Base-by-base conservation (phyloP, 2,113 vertebrate species). In the Upupa epops region DNA sequence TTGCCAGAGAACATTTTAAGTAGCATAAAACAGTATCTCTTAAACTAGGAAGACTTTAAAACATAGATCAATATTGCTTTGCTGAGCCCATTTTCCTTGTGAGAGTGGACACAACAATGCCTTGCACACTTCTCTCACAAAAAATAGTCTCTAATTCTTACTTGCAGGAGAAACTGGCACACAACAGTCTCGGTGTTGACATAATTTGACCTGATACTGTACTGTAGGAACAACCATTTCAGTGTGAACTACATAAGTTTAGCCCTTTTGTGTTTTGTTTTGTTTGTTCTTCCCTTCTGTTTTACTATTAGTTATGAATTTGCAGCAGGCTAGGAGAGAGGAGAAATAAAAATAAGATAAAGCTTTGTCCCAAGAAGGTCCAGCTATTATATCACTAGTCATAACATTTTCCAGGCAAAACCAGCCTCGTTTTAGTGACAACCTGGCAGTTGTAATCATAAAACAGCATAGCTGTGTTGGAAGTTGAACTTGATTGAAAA, bases 51-150 rank as follows among this genome's bases (percentile, higher is more conserved):
- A 83, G 68, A 55, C 26, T 37, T 68, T 68, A 37, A 86, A 77
- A 63, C 13, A 16, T 25, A 5, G 17, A 71, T 26, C 28, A 89
- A 34, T 46, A 79, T 63, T 87, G 54, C 25, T 82, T 81, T 70
- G 32, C 29, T 65, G 48, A 46, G 29, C 32, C 11, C 46, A 59
- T 82, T 93, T 90, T 54, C 63, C 46, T 32, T 17, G 37, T 48
- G 70, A 89, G 86, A 91, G 71, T 71, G 69, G 79, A 90, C 34
- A 59, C 76, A 87, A 91, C 28, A 28, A 87, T 88, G 69, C 52
- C 49, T 83, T 49, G 76, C 83, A 81, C 80, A 74, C 72, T 79
- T 71, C 48, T 21, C 36, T 71, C 74, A 86, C 37, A 49, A 81
- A 52, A 36, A 89, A 79, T 70, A 21, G 26, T 72, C 76, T 85